Conservation (phyloP, 1,140 invertebrate species). For the Chironomus striatipennis region DNA sequence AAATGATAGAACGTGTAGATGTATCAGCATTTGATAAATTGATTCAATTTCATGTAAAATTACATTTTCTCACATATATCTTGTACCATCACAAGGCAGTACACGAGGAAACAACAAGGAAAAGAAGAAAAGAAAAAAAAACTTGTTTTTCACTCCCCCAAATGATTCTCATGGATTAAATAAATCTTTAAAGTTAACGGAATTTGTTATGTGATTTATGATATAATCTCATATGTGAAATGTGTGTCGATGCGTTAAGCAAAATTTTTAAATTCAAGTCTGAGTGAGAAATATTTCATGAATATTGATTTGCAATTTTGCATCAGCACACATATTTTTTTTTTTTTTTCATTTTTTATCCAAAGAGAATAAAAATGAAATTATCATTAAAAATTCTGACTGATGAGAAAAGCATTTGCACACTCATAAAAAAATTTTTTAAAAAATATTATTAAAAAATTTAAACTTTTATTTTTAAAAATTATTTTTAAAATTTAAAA, state of each 20-base stretch:
- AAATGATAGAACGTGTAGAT: constrained; percentile 7
- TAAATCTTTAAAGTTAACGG: constrained; percentile 14
- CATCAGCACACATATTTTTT: too few species aligned
- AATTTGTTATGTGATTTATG: background rate
- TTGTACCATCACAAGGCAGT: background rate
- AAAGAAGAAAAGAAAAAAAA: background rate
- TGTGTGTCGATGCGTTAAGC: background rate
- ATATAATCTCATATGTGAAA: constrained; percentile 1
- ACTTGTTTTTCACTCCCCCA: background rate
- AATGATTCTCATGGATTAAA: background rate
- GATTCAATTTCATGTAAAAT: constrained; percentile 14
- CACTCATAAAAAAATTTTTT: too few species aligned
- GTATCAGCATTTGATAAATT: constrained; percentile 13
- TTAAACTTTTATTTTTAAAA: too few species aligned
- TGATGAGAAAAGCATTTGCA: too few species aligned
- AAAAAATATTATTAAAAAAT: too few species aligned
- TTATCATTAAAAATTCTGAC: too few species aligned
- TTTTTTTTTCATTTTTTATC: background rate
- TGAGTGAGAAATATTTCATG: background rate
- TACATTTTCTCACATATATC: constrained; percentile 13
- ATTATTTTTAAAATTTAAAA: too few species aligned
- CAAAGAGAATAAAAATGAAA: background rate
- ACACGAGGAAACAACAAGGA: background rate
- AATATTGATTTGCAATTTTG: background rate
- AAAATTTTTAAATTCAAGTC: background rate